Evolutionary conservation across 2,888 invertebrate genomes (phyloP).

Genomic region (Caenorhabditis sulstoni): DNA sequence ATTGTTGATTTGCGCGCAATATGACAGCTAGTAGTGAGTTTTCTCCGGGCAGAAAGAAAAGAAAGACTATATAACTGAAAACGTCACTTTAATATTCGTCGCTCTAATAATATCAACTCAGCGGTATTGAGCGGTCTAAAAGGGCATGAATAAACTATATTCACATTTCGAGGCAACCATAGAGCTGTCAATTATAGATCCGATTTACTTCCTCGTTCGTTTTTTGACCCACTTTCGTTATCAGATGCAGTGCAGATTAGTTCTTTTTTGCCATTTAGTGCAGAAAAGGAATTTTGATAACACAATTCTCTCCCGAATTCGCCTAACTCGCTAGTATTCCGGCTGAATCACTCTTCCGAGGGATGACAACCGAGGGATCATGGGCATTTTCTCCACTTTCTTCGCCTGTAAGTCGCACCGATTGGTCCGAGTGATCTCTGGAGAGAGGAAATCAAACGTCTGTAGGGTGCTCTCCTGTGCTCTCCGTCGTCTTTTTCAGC

Average conservation of each 20-base stretch:
- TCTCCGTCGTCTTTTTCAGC: too few relatives aligned
- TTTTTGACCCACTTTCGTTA: slow-evolving; percentile 12
- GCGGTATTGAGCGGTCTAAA: slow-evolving; percentile 1
- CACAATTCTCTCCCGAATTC: too few relatives aligned
- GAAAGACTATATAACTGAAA: neutral
- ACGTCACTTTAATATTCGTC: neutral
- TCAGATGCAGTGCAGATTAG: slow-evolving; percentile 11
- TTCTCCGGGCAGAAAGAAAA: too few relatives aligned
- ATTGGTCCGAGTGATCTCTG: too few relatives aligned
- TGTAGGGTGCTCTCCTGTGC: slow-evolving; percentile 30
- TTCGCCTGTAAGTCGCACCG: slow-evolving; percentile 31
- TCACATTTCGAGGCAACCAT: neutral
- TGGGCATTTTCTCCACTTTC: slow-evolving; percentile 28
- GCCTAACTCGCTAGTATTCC: neutral
- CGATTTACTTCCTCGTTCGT: slow-evolving; percentile 36
- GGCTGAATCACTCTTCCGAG: too few relatives aligned
- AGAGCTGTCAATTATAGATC: slow-evolving; percentile 28
- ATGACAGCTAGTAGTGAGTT: neutral
- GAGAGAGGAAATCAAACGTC: slow-evolving; percentile 25
- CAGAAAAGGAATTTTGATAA: neutral
- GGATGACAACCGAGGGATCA: neutral
- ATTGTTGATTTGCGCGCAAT: slow-evolving; percentile 14
- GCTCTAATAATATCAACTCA: slow-evolving; percentile 5
- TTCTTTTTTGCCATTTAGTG: slow-evolving; percentile 13
- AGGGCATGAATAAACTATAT: slow-evolving; percentile 3